Conservation (phyloP, 2,888 invertebrate genomes). For the Temnothorax rugatulus region DNA sequence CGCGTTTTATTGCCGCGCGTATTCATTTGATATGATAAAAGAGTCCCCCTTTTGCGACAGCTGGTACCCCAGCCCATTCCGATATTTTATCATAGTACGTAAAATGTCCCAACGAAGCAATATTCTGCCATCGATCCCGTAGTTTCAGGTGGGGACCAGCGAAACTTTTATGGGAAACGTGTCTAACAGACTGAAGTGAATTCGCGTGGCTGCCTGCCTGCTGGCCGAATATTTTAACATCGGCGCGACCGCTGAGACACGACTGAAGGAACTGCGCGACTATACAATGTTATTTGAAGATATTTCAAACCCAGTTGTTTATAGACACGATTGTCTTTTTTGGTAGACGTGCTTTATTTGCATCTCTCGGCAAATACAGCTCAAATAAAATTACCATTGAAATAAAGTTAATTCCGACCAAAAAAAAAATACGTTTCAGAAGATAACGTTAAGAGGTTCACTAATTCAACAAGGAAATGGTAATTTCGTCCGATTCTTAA, state of each 20-base stretch:
- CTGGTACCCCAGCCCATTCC: conserved; percentile 27
- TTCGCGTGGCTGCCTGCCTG: not conserved
- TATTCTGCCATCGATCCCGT: conserved; percentile 33
- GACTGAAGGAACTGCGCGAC: not conserved
- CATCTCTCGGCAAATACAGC: not conserved
- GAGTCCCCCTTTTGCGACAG: conserved; percentile 27
- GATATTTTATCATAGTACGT: conserved; percentile 46
- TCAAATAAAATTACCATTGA: not conserved
- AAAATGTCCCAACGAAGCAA: conserved; percentile 42
- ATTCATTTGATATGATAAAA: conserved; percentile 41
- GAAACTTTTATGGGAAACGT: conserved; percentile 46
- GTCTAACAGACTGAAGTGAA: conserved; percentile 38
- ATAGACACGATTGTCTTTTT: not conserved
- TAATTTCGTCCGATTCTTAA: not conserved
- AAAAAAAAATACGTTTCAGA: not conserved
- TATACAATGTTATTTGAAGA: not conserved
- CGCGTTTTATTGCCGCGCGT: conserved; percentile 18
- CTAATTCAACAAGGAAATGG: not conserved
- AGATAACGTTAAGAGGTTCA: not conserved
- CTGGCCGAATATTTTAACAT: conserved; percentile 30
- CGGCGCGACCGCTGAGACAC: not conserved
- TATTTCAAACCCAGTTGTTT: not conserved
- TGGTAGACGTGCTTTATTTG: not conserved
- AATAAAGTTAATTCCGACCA: not conserved
- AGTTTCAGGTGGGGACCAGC: not conserved